phyloP scores from a whole-genome alignment of 2,888 invertebrate genomes.

The Callyntrura sp. region DNA sequence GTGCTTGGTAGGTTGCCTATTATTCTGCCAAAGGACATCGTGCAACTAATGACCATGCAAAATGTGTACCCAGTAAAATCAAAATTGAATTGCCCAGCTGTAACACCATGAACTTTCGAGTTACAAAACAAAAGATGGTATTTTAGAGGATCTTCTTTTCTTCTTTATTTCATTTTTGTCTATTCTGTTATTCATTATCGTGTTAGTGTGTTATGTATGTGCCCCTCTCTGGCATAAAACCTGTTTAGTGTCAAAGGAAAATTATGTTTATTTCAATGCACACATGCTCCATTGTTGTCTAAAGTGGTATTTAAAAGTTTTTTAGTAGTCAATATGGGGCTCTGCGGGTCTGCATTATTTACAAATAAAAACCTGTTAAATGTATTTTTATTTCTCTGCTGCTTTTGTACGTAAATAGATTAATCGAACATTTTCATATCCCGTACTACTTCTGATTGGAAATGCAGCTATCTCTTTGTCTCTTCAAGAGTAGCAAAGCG shows the following conservation, averaged over 20 bases:
- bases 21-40: too few species aligned
- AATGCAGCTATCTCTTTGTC: too few species aligned
- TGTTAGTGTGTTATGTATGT: slow-evolving; percentile 52
- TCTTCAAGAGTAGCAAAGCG: too few species aligned
- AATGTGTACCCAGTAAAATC: neutral
- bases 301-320: neutral
- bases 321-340: neutral
- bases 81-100: too few species aligned
- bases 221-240: slow-evolving; percentile 19
- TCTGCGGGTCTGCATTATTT: neutral
- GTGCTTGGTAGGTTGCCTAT: too few species aligned
- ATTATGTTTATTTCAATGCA: neutral
- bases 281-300: neutral
- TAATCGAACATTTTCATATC: neutral
- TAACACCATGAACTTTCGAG: too few species aligned
- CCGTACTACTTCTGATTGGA: too few species aligned
- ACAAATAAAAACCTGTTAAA: slow-evolving; percentile 64
- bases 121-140: neutral
- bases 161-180: neutral
- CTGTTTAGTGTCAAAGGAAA: slow-evolving; percentile 3
- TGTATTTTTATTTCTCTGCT: slow-evolving; percentile 21
- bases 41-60: too few species aligned
- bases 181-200: slow-evolving; percentile 13
- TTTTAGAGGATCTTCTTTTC: neutral
- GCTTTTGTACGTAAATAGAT: neutral